Conservation (phyloP, 2,797 vertebrate species). For the Sebastes iracundus region DNA sequence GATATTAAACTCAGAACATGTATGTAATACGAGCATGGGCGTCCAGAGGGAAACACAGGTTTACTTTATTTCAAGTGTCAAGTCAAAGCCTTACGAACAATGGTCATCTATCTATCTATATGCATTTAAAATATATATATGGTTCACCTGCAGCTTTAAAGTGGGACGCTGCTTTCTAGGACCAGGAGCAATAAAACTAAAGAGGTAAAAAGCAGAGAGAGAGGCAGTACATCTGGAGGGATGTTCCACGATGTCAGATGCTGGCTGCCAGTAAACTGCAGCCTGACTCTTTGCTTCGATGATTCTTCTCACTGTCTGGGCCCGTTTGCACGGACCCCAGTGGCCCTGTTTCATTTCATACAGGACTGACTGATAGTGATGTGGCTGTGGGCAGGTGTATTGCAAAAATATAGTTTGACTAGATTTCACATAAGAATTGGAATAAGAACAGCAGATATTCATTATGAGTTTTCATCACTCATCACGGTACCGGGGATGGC, state of each 20-base stretch:
- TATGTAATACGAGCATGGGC: background rate
- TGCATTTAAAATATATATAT: background rate
- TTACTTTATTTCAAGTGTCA: background rate
- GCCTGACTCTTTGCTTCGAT: conserved; percentile 47
- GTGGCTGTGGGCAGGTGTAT: conserved; percentile 72
- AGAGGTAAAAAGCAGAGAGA: conserved; percentile 8
- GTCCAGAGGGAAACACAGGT: background rate
- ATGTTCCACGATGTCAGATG: conserved; percentile 41
- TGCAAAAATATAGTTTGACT: background rate
- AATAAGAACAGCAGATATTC: too few relatives aligned
- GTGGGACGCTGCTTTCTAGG: background rate
- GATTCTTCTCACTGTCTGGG: conserved; percentile 67
- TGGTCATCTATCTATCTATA: background rate
- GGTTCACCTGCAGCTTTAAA: conserved; percentile 28
- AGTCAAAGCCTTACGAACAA: background rate
- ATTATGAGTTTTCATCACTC: too few relatives aligned
- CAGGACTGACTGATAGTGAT: conserved; percentile 47
- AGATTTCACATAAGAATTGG: too few relatives aligned
- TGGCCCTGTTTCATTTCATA: conserved; percentile 35
- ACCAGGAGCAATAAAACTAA: conserved; percentile 24
- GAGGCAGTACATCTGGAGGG: conserved; percentile 40
- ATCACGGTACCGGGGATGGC: too few relatives aligned
- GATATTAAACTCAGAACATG: background rate
- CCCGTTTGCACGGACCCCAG: conserved; percentile 50
- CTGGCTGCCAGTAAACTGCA: conserved; percentile 55